Conservation (phyloP, 1,140 invertebrate species). For the Drosophila azteca region DNA sequence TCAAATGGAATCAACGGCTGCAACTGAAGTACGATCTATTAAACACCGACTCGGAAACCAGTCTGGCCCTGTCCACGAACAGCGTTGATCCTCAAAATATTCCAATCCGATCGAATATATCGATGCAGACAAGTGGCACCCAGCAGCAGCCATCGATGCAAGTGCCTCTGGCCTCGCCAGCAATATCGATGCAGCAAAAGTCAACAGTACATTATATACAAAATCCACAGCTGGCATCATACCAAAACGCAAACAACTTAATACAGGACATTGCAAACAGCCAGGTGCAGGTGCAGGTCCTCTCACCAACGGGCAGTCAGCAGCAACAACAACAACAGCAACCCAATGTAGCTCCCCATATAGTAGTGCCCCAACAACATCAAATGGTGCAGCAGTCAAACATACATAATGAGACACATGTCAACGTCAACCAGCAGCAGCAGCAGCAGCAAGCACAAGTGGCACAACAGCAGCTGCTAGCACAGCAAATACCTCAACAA, state of each 20-base stretch:
- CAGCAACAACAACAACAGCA: slow-evolving; percentile 68
- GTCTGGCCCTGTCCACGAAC: slow-evolving; percentile 59
- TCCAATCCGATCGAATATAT: slow-evolving; percentile 49
- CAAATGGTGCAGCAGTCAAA: too few species aligned
- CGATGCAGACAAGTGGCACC: slow-evolving; percentile 57
- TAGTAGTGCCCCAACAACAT: slow-evolving; percentile 29
- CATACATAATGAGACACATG: not conserved
- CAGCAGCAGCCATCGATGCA: slow-evolving; percentile 53
- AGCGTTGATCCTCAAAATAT: slow-evolving; percentile 64
- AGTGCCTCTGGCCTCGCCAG: slow-evolving; percentile 59
- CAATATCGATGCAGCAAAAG: slow-evolving; percentile 66
- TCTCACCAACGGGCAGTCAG: slow-evolving; percentile 64
- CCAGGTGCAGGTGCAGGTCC: slow-evolving; percentile 40
- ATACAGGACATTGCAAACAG: slow-evolving; percentile 62
- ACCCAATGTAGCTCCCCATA: slow-evolving; percentile 28
- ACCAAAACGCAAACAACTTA: slow-evolving; percentile 52
- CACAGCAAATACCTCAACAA: slow-evolving; percentile 48
- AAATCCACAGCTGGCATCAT: slow-evolving; percentile 70
- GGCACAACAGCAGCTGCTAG: slow-evolving; percentile 19
- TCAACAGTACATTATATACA: slow-evolving; percentile 73
- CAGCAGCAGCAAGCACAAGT: slow-evolving; percentile 27
- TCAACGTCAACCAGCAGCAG: slow-evolving; percentile 43
- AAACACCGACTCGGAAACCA: slow-evolving; percentile 73
- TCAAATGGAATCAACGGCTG: slow-evolving; percentile 68
- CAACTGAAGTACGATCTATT: slow-evolving; percentile 64